A percentile compares a stretch with the other conserved stretches of the same genome.
Conservation (phyloP, 2,797 vertebrate species). For the Darevskia mixta region DNA sequence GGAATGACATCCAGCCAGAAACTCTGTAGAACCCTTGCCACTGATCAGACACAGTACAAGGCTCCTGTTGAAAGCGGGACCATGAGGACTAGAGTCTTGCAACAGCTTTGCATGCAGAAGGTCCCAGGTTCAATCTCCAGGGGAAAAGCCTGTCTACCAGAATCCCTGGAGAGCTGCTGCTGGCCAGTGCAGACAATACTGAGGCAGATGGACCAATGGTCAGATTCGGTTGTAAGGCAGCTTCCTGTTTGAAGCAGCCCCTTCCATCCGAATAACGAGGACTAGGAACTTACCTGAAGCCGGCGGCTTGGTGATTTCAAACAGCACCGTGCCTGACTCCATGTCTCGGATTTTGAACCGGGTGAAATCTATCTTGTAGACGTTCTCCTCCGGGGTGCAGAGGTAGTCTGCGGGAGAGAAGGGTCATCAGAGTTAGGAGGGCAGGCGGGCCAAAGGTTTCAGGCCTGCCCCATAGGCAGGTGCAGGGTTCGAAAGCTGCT, state of each 20-base stretch:
- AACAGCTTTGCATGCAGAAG: too few relatives aligned
- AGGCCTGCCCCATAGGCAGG: not conserved
- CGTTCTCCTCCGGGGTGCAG: slow-evolving; percentile 94
- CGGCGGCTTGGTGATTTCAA: slow-evolving; percentile 97
- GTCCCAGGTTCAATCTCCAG: too few relatives aligned
- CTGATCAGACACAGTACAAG: too few relatives aligned
- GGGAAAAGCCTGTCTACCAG: too few relatives aligned
- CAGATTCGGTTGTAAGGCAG: not conserved
- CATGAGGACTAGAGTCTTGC: too few relatives aligned
- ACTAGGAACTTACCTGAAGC: slow-evolving; percentile 78
- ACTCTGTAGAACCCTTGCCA: too few relatives aligned
- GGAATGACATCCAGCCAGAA: too few relatives aligned
- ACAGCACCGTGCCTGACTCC: slow-evolving; percentile 95
- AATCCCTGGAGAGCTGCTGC: too few relatives aligned
- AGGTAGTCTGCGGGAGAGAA: slow-evolving; percentile 88
- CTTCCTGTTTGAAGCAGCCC: not conserved
- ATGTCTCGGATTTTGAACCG: slow-evolving; percentile 99
- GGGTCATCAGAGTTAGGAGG: slow-evolving; percentile 36
- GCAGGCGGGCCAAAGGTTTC: not conserved
- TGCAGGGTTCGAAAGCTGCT: too few relatives aligned
- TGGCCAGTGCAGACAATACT: too few relatives aligned
- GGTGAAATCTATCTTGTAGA: slow-evolving; percentile 98
- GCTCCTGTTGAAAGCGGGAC: too few relatives aligned
- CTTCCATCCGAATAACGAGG: not conserved
- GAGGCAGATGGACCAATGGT: too few relatives aligned